Evolutionary conservation across 2,888 invertebrate species (phyloP), one percentile per base, ranked within the genome.

Genomic region (Habrosyne pyritoides): DNA sequence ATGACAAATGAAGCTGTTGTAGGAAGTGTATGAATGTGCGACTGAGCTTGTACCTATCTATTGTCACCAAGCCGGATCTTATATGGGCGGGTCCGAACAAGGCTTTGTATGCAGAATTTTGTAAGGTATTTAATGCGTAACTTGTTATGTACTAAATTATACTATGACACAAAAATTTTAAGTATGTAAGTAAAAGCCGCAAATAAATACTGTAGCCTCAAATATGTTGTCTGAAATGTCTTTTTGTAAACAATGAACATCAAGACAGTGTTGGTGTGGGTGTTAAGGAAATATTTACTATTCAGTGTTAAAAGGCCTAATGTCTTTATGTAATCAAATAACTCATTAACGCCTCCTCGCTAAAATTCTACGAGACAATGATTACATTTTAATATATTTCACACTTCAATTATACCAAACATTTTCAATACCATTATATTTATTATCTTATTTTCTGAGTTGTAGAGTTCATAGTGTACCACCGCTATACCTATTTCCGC

Each of bases 201-300:
- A 12, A 1, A 30, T 2, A 12, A 7, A 7, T 8, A 2, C 28
- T 30, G 2, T 30, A 30, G 30, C 30, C 12, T 12, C 65, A 57
- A 65, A 56, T 59, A 56, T 68, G 26, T 66, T 57, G 63, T 58
- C 56, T 60, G 3, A 24, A 24, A 3, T 24, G 24, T 5, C 3
- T 5, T 24, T 7, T 24, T 24, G 3, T 24, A 7, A 24, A 3
- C 7, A 5, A 3, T 24, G 24, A 7, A 5, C 24, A 24, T 24
- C 24, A 24, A 5, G 24, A 24, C 24, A 24, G n/a, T n/a, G n/a
- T n/a, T n/a, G n/a, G n/a, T n/a, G 18, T 14, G 36, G 61, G 61
- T 48, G 62, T 60, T 22, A 53, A 63, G 69, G 66, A 69, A 69
- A 67, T 62, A 57, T 65, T 65, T 63, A 59, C 53, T 58, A 65